Base-by-base conservation (phyloP, 2,113 vertebrate species). In the Brachyistius frenatus region DNA sequence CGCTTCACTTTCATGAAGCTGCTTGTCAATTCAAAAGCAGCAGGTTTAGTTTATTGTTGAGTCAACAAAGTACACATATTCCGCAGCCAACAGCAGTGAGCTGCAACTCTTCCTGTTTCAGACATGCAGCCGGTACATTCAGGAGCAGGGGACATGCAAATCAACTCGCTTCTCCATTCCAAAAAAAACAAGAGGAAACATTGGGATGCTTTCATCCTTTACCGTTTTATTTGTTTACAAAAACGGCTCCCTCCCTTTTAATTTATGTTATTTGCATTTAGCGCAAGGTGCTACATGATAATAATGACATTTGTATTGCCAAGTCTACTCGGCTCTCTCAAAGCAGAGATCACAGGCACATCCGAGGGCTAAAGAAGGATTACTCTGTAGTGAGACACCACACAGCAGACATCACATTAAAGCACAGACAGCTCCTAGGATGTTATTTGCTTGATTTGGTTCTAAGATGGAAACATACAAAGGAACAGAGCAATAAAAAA, bases 181-280 rank as follows among this genome's bases (percentile, higher is more conserved):
- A 23, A 52, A 85, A 81, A 86, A 60, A 81, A 78, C 23, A 53
- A 47, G 60, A 69, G 66, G 65, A 77, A 78, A 37, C 80, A 60
- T 61, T 74, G 66, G 30, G 10, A 10, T 7, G 61, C 69, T 85
- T 86, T 88, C 83, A 81, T 78, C 76, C 76, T 35, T 39, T 33
- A 49, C 73, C 65, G 39, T 83, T 86, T 61, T 60, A 54, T 82
- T 84, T 66, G 58, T 86, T 80, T 83, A 84, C 80, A 76, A 88
- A 72, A 88, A 72, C 64, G 5, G 68, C 80, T 78, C 57, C 78
- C 54, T 60, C 73, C 61, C 66, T 76, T 62, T 86, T 89, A 74
- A 90, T 93, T 91, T 80, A 64, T 76, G 78, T 69, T 80, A 86
- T 90, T 91, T 91, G 81, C 87, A 86, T 91, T 89, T 83, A 81